Conservation (phyloP, 2,797 vertebrate genomes). For the Jordanella pulchra region DNA sequence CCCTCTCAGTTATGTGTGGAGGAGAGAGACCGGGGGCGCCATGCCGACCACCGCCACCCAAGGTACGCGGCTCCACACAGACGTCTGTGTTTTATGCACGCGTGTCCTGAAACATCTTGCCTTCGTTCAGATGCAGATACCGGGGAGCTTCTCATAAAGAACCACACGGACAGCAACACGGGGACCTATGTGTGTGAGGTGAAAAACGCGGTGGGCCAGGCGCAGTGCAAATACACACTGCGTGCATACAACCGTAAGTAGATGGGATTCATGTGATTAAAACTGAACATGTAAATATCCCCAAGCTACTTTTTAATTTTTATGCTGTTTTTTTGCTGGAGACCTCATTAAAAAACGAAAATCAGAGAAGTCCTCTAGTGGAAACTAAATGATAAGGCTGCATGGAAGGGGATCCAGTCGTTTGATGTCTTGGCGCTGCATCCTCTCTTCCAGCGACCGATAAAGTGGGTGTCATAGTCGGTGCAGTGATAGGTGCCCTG, state of each 20-base stretch:
- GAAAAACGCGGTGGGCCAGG: conserved; percentile 83
- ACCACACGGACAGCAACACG: conserved; percentile 76
- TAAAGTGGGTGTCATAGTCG: conserved; percentile 84
- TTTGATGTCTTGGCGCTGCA: conserved; percentile 18
- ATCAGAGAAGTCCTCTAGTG: conserved; percentile 1
- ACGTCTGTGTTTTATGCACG: neutral
- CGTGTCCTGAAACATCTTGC: conserved; percentile 16
- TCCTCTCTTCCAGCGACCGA: conserved; percentile 71
- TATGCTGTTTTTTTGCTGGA: conserved; percentile 11
- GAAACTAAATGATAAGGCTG: neutral
- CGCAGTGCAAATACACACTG: conserved; percentile 78
- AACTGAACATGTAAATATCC: conserved; percentile 2
- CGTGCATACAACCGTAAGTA: conserved; percentile 81
- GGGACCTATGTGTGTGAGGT: conserved; percentile 86
- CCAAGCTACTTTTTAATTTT: conserved; percentile 1
- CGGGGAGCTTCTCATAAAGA: conserved; percentile 84
- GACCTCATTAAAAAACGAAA: neutral
- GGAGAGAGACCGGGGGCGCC: conserved; percentile 60
- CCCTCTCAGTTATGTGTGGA: conserved; percentile 79
- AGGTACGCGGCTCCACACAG: conserved; percentile 27
- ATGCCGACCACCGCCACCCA: conserved; percentile 67
- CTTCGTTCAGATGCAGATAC: conserved; percentile 71
- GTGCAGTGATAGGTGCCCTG: conserved; percentile 86
- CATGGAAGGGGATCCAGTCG: neutral
- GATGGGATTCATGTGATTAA: conserved; percentile 25